phyloP scores from a whole-genome alignment of 2,113 vertebrate genomes.

The Hystrix cristata region DNA sequence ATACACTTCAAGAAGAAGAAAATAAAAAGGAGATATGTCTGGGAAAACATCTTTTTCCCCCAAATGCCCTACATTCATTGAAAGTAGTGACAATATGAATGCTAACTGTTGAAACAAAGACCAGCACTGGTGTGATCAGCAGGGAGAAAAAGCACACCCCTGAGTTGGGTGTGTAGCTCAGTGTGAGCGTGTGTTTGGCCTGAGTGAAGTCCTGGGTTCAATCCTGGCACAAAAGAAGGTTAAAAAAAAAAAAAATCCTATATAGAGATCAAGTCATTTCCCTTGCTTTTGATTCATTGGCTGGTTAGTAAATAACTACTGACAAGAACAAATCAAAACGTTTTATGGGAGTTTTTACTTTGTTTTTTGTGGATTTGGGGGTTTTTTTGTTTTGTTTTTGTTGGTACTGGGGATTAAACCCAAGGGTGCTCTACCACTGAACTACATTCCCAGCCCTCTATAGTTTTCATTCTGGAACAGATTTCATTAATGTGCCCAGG shows the following conservation, averaged over 20 bases:
- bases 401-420: not conserved
- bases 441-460: not conserved
- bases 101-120: not conserved
- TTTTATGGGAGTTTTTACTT: not conserved
- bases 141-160: not conserved
- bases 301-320: not conserved
- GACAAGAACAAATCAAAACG: not conserved
- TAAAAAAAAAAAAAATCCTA: not conserved
- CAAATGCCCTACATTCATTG: not conserved
- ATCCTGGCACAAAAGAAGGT: not conserved
- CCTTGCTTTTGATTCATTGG: not conserved
- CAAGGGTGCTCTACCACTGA: not conserved
- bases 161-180: not conserved
- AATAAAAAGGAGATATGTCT: not conserved
- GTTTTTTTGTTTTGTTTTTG: not conserved
- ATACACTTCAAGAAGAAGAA: not conserved
- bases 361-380: not conserved
- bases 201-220: not conserved
- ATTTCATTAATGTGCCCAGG: not conserved
- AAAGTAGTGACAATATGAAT: not conserved
- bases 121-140: not conserved
- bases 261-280: not conserved
- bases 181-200: not conserved
- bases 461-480: not conserved
- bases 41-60: not conserved